Base-by-base conservation (phyloP, 1,140 invertebrate species). In the Gryon sp. region DNA sequence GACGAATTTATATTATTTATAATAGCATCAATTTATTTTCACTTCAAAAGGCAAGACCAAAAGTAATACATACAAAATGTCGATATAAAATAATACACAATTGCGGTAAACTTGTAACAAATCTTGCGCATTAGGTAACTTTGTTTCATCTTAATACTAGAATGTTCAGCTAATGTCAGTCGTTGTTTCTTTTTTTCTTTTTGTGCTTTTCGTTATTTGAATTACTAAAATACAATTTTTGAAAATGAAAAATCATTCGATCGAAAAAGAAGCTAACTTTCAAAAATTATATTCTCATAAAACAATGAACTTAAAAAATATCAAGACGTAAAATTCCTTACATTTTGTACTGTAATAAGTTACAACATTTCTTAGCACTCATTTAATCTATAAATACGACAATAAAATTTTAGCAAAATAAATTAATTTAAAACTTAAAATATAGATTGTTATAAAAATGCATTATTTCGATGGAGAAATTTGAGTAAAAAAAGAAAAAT, bases 1-100 rank as follows among this genome's bases (percentile, higher is more conserved):
- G 62, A 16, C 7, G 6, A 7, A 3, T 43, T 63, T 14, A 12
- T 62, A 62, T 52, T 53, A 75, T 68, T 62, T 59, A 62, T 32
- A 68, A 63, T 62, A 55, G 63, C 62, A 34, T 57, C 20, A 20
- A 45, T 76, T 69, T 68, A 48, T 68, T 68, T 34, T 46, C 3
- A 9, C 20, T 43, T 34, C 4, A 46, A 30, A 48, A 69, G 55
- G 36, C 48, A 76, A 55, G 48, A 68, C 41, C 30, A 52, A 73
- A 62, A n/a, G n/a, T 32, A 18, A 22, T 20, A 45, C 34, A 55
- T 66, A 60, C 28, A 75, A 75, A 72, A 66, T 43, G 43, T 63
- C 11, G 22, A 30, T 66, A 59, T 5, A 55, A 68, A 75, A 62
- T 62, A 62, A 75, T 30, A 62, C 45, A 60, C 7, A 74, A 12